These are phyloP conservation scores for Pangasius mekongensis DNA, from an alignment of 2,797 vertebrate species.

Conservation along the genomic window DNA sequence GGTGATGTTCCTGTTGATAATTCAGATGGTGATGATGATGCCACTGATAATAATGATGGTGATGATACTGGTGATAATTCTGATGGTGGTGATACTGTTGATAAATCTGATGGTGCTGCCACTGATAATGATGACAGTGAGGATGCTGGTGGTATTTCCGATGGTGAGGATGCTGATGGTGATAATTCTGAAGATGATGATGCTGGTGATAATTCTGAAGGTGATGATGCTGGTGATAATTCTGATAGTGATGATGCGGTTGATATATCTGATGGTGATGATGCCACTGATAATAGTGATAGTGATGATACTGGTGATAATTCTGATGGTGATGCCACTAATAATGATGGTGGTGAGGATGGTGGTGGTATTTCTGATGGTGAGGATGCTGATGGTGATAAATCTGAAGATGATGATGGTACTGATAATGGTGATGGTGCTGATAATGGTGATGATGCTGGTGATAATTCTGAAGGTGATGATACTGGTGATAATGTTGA, in stretches of 20 bases:
- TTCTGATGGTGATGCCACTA: not conserved
- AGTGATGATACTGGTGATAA: not conserved
- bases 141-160: not conserved
- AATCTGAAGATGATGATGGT: not conserved
- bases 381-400: not conserved
- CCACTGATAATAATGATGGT: not conserved
- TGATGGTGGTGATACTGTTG: not conserved
- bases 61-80: not conserved
- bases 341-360: not conserved
- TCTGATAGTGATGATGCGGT: not conserved
- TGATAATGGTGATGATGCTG: not conserved
- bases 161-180: not conserved
- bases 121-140: not conserved
- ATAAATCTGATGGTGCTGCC: not conserved
- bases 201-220: slow-evolving; percentile 16
- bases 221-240: not conserved
- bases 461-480: not conserved
- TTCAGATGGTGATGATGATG: not conserved
- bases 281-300: not conserved
- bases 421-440: not conserved
- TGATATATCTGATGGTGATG: not conserved
- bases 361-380: not conserved
- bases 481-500: not conserved
- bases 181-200: slow-evolving; percentile 31
- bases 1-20: slow-evolving; percentile 36